Conservation (phyloP, 2,113 vertebrate genomes). For the Dinomys branickii region DNA sequence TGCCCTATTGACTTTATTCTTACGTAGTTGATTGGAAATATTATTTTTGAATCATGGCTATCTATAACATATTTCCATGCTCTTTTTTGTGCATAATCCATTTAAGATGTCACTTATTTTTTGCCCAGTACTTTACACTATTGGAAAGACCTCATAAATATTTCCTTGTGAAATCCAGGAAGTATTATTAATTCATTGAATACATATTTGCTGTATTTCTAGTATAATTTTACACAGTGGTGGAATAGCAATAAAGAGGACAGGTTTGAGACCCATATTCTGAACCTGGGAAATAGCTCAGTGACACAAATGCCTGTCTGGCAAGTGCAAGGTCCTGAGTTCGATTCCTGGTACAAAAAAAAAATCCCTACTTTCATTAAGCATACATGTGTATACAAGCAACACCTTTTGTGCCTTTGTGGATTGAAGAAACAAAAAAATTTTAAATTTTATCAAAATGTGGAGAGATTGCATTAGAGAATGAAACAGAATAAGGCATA, state of each 20-base stretch:
- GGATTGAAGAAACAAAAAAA: neutral
- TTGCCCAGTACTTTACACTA: neutral
- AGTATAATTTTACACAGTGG: neutral
- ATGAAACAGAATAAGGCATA: too few species aligned
- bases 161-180: neutral
- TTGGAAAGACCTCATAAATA: neutral
- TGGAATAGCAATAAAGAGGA: neutral
- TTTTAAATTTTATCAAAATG: neutral
- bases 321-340: too few species aligned
- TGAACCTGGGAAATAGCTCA: too few species aligned
- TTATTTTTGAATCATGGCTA: neutral
- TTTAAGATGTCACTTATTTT: neutral
- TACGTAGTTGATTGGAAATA: neutral
- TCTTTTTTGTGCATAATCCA: neutral
- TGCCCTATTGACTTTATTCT: neutral
- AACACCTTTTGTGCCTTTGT: neutral
- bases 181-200: neutral
- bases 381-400: neutral
- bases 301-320: too few species aligned
- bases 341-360: too few species aligned
- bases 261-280: neutral
- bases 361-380: neutral
- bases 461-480: neutral
- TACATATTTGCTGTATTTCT: slow-evolving; percentile 16
- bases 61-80: neutral